Percentiles rank a stretch among this genome's conserved stretches.
phyloP scores from a whole-genome alignment of 2,888 invertebrate species.

The Dysmachus trigonus region DNA sequence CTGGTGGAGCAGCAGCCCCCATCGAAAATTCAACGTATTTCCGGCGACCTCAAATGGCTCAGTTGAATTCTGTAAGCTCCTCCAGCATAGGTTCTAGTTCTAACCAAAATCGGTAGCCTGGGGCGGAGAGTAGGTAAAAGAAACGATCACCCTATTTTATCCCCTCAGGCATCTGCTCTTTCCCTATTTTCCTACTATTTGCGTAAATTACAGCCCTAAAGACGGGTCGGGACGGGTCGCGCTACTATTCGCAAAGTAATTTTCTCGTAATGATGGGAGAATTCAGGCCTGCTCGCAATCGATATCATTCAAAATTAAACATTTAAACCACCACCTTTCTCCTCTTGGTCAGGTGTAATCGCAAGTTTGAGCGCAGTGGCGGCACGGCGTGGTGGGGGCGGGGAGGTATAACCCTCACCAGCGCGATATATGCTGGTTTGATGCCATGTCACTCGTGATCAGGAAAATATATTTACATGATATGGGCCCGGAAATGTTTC shows the following conservation, averaged over 20 bases:
- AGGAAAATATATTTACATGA: neutral
- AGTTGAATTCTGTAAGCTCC: neutral
- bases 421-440: neutral
- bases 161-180: neutral
- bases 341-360: constrained; percentile 25
- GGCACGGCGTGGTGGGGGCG: no score
- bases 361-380: neutral
- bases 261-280: constrained; percentile 34
- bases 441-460: neutral
- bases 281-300: constrained; percentile 9
- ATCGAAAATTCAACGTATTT: neutral
- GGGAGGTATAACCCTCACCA: neutral
- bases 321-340: constrained; percentile 1
- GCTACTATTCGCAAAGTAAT: constrained; percentile 33
- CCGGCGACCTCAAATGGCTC: neutral
- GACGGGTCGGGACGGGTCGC: neutral
- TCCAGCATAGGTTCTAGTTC: neutral
- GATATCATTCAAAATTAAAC: constrained; percentile 47
- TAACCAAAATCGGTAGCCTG: neutral
- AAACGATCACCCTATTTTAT: neutral
- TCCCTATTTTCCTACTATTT: constrained; percentile 7
- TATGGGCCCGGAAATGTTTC: neutral
- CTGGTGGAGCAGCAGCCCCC: neutral
- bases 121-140: neutral
- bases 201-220: neutral